Base-by-base conservation (phyloP, 92 coral and sea anemone genomes). In the Plumapathes pennacea region DNA sequence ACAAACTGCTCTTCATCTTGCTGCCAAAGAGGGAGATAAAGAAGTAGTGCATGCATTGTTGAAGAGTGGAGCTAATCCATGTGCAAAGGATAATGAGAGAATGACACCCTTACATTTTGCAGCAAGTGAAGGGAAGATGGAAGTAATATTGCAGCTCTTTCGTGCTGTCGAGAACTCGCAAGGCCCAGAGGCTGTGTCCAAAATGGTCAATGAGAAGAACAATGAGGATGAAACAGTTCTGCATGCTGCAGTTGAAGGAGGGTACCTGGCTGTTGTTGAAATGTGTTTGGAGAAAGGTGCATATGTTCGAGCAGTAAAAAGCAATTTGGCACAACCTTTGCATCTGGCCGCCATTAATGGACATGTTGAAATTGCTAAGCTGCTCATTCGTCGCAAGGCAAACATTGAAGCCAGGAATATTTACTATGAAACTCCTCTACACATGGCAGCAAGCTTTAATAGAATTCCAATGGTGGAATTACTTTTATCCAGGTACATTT, bases 271-370 rank as follows among this genome's bases (percentile, higher is more conserved):
- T 20, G 52, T 83, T 4, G 96, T 86, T 2, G 50, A 92, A 51
- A 48, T 88, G 4, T 73, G 82, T 34, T 57, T 92, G 37, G 77
- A 69, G 52, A 88, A 84, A 41, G 98, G 96, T 36, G 98, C 96
- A 0, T 70, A 92, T 47, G 98, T 92, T 11, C 71, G 71, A 32
- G 85, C 89, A 2, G 71, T 70, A 28, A 63, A 90, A 26, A 71
- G 43, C 13, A 92, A 92, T 66, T 67, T 80, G 47, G 90, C 96
- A 1, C 88, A 83, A 8, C 96, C 98, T 4, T 69, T 92, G 19
- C 98, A 92, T 56, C 77, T 92, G 58, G 98, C 98, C 0, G 96
- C 98, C 25, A 80, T 83, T 33, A 85, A 89, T 68, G 96, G 96
- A 0, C 79, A 88, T 32, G 60, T 60, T 0, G 74, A 64, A n/a